phyloP scores from a whole-genome alignment of 2,113 vertebrate genomes.

The Solenodon paradoxus region DNA sequence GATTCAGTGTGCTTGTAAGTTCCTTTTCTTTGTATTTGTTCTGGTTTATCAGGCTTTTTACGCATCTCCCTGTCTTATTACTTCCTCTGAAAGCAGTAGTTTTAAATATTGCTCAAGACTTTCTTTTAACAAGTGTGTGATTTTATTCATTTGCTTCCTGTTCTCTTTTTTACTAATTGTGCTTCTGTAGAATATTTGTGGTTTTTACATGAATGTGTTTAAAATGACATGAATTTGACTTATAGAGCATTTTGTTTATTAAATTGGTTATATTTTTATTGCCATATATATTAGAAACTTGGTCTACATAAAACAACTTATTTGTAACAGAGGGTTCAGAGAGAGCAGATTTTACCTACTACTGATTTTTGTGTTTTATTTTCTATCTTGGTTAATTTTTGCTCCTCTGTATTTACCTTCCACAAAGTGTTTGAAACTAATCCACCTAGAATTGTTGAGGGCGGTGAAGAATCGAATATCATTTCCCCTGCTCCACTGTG shows the following conservation, averaged over 20 bases:
- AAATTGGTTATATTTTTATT: too few species aligned
- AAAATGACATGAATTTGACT: not conserved
- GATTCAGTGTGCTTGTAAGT: not conserved
- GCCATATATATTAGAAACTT: not conserved
- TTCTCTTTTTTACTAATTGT: not conserved
- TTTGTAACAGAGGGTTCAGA: not conserved
- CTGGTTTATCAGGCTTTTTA: not conserved
- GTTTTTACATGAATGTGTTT: not conserved
- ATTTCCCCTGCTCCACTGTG: too few species aligned
- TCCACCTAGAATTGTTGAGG: not conserved
- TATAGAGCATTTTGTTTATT: not conserved
- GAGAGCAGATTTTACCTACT: not conserved
- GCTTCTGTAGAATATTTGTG: not conserved
- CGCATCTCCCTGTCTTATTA: accelerated
- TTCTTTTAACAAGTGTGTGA: too few species aligned
- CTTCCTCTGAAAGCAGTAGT: too few species aligned
- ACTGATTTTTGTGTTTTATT: not conserved
- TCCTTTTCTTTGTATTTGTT: not conserved
- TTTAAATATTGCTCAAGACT: not conserved
- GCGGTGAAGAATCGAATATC: not conserved
- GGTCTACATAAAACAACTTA: too few species aligned
- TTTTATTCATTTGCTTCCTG: not conserved
- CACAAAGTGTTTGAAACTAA: not conserved
- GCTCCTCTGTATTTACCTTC: not conserved
- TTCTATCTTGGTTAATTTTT: not conserved